Evolutionary conservation across 2,113 vertebrate genomes (phyloP).

Genomic region (Rhombomys opimus): DNA sequence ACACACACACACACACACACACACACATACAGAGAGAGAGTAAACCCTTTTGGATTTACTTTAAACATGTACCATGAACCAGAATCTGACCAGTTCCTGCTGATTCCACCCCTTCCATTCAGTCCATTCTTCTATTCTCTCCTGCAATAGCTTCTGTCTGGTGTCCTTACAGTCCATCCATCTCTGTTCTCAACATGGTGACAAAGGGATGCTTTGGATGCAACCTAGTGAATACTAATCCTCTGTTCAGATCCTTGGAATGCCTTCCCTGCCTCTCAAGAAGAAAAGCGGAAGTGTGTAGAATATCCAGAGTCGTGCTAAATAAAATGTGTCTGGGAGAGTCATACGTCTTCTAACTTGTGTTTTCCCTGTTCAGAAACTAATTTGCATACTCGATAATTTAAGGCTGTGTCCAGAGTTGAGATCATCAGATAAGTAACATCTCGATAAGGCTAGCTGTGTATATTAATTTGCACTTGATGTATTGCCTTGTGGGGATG

Average conservation of each 20-base stretch:
- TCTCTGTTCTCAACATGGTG: neutral
- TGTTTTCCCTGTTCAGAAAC: neutral
- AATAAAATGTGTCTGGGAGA: neutral
- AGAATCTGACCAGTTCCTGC: neutral
- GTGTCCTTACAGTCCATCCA: neutral
- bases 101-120: neutral
- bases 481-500: neutral
- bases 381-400: constrained; percentile 39
- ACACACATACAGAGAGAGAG: no score
- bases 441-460: neutral
- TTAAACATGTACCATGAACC: neutral
- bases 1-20: no score
- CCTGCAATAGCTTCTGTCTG: neutral
- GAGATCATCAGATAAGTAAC: constrained; percentile 23
- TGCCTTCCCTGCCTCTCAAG: neutral
- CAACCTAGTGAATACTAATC: neutral
- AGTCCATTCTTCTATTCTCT: neutral
- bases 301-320: neutral
- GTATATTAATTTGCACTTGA: constrained; percentile 11
- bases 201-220: neutral
- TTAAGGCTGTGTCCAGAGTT: neutral
- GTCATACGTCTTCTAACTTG: neutral
- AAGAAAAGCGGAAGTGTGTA: neutral
- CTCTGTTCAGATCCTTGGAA: neutral
- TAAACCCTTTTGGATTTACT: neutral